A percentile compares a stretch with the other conserved stretches of the same genome.
phyloP scores from a whole-genome alignment of 2,888 invertebrate genomes.

The Apoda limacodes region DNA sequence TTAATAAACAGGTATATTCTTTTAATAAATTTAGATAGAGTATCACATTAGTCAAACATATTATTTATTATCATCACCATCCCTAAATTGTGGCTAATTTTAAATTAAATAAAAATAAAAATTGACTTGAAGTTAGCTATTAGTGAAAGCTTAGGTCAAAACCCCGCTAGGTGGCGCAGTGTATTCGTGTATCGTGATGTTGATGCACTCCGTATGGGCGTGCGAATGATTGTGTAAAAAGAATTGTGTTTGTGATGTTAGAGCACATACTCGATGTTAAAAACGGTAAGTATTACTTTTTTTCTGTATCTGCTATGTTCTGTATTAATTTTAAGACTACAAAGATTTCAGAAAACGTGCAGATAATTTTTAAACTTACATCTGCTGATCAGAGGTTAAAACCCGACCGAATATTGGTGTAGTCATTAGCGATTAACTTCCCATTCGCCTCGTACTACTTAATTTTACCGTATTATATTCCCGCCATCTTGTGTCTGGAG shows the following conservation, averaged over 20 bases:
- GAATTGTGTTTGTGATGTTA: slow-evolving; percentile 61
- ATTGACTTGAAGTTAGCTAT: too few species aligned
- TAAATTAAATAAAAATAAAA: too few species aligned
- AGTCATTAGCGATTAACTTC: slow-evolving; percentile 34
- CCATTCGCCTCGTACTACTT: slow-evolving; percentile 29
- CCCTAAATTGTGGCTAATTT: too few species aligned
- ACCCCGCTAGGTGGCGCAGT: slow-evolving; percentile 61
- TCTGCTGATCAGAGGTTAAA: slow-evolving; percentile 58
- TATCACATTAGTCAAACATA: too few species aligned
- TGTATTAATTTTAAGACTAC: slow-evolving; percentile 27
- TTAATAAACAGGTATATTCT: too few species aligned
- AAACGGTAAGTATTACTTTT: slow-evolving; percentile 50
- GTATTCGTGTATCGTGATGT: slow-evolving; percentile 66
- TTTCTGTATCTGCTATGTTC: slow-evolving; percentile 24
- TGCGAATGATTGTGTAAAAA: slow-evolving; percentile 67
- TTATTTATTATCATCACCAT: too few species aligned
- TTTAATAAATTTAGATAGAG: too few species aligned
- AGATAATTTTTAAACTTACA: slow-evolving; percentile 55
- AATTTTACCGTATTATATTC: slow-evolving; percentile 44
- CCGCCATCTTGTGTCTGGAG: slow-evolving; percentile 64
- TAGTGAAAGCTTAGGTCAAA: too few species aligned
- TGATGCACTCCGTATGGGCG: slow-evolving; percentile 64
- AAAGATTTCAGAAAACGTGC: slow-evolving; percentile 41
- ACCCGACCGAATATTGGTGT: slow-evolving; percentile 50
- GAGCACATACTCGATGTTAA: slow-evolving; percentile 45